phyloP scores from a whole-genome alignment of 2,797 vertebrate genomes.

The Xerus rutilus region DNA sequence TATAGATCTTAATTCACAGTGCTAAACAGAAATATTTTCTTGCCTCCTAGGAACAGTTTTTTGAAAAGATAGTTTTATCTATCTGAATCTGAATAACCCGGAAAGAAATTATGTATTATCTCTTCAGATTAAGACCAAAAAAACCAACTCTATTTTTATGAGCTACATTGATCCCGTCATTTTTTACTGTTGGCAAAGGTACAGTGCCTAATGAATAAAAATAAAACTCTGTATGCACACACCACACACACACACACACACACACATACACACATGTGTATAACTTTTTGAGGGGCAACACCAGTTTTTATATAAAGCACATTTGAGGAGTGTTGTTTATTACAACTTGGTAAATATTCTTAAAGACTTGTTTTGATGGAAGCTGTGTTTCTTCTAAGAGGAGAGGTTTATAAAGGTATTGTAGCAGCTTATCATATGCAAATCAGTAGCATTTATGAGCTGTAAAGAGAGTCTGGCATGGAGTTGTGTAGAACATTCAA shows the following conservation, averaged over 20 bases:
- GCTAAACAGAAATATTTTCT: slow-evolving; percentile 64
- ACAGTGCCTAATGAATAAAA: slow-evolving; percentile 57
- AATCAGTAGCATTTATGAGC: slow-evolving; percentile 64
- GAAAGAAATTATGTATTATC: slow-evolving; percentile 42
- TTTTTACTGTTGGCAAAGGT: slow-evolving; percentile 56
- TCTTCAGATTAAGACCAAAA: slow-evolving; percentile 13
- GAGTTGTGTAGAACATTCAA: neutral
- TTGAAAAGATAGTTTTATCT: slow-evolving; percentile 77
- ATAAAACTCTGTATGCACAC: slow-evolving; percentile 40
- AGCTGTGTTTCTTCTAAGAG: slow-evolving; percentile 68
- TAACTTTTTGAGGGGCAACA: too few species aligned
- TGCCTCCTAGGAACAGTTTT: slow-evolving; percentile 42
- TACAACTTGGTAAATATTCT: slow-evolving; percentile 81
- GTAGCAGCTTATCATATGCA: slow-evolving; percentile 53
- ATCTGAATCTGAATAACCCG: slow-evolving; percentile 56
- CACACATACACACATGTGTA: too few species aligned
- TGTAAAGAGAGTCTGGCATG: slow-evolving; percentile 7
- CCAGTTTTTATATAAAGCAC: slow-evolving; percentile 34
- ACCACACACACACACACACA: too few species aligned
- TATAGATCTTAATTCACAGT: slow-evolving; percentile 52
- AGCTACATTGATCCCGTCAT: slow-evolving; percentile 52
- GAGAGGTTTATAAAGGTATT: slow-evolving; percentile 61
- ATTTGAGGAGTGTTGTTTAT: slow-evolving; percentile 76
- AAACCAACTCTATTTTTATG: neutral
- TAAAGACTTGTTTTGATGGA: slow-evolving; percentile 75